These are phyloP conservation scores for Drosophila orosa DNA, from an alignment of 1,140 invertebrate genomes.

Conservation along the genomic window DNA sequence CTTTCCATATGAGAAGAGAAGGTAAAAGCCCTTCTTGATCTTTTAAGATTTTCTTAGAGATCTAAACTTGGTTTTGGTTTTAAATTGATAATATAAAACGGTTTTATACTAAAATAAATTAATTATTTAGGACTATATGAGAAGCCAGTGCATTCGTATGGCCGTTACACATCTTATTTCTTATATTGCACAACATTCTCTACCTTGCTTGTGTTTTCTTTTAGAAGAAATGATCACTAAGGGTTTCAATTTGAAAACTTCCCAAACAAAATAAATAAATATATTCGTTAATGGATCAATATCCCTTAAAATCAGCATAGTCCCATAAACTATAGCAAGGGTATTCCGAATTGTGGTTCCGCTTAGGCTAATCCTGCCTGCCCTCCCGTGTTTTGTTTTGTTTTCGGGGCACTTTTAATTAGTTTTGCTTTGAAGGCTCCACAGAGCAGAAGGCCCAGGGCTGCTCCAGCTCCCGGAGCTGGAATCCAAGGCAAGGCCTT, in stretches of 20 bases:
- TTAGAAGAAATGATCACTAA: neutral
- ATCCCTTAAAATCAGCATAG: neutral
- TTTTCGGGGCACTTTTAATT: constrained; percentile 84
- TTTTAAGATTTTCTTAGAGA: too few relatives aligned
- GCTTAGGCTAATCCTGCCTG: constrained; percentile 41
- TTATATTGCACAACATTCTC: too few relatives aligned
- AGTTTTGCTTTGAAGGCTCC: constrained; percentile 79
- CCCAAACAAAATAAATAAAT: neutral
- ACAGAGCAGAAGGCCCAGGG: constrained; percentile 12
- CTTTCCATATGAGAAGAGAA: neutral
- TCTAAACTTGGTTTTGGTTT: too few relatives aligned
- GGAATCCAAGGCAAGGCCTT: constrained; percentile 15
- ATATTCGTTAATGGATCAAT: neutral
- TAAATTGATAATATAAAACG: neutral
- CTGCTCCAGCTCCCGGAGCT: constrained; percentile 38
- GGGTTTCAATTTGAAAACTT: neutral
- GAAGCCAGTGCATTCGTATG: too few relatives aligned
- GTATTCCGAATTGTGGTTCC: constrained; percentile 29
- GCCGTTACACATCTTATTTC: too few relatives aligned
- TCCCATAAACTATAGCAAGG: neutral
- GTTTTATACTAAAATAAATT: neutral
- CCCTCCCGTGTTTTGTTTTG: constrained; percentile 37
- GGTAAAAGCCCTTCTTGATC: too few relatives aligned
- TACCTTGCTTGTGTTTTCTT: neutral
- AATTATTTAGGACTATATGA: neutral